Conservation (phyloP, 2,797 vertebrate species). For the Ataeniobius toweri region DNA sequence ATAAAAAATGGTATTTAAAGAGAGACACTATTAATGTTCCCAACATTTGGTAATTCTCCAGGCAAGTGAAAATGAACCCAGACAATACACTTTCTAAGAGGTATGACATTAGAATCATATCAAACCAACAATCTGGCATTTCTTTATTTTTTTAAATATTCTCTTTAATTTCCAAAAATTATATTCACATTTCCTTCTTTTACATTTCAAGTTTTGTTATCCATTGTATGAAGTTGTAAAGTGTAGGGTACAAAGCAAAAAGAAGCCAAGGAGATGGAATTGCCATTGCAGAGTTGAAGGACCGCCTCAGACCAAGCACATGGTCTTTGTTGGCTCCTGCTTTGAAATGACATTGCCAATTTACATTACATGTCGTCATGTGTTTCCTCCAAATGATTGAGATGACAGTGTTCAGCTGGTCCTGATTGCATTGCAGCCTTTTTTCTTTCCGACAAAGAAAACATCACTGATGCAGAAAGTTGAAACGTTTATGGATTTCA, state of each 20-base stretch:
- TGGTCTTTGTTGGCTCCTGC: constrained; percentile 41
- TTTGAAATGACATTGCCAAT: constrained; percentile 51
- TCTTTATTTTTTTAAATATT: background rate
- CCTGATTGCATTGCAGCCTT: constrained; percentile 31
- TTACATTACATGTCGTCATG: constrained; percentile 55
- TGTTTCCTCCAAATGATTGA: constrained; percentile 49
- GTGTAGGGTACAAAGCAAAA: constrained; percentile 18
- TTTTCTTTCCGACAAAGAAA: constrained; percentile 1
- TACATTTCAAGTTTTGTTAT: background rate
- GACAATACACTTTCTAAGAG: background rate
- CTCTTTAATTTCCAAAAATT: background rate
- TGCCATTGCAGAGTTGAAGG: constrained; percentile 41
- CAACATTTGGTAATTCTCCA: background rate
- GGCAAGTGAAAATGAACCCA: background rate
- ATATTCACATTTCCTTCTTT: background rate
- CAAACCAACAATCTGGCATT: no score
- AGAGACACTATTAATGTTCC: no score
- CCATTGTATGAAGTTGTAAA: background rate
- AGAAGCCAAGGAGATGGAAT: constrained; percentile 8
- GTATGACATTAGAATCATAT: no score
- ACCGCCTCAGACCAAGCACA: constrained; percentile 36
- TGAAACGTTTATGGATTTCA: constrained; percentile 51
- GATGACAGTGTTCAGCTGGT: constrained; percentile 43
- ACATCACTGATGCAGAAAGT: constrained; percentile 46
- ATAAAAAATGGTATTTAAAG: background rate